A percentile compares a stretch with the other conserved stretches of the same genome.
phyloP scores from a whole-genome alignment of 2,888 invertebrate genomes.

The Carpatolechia fugitivella region DNA sequence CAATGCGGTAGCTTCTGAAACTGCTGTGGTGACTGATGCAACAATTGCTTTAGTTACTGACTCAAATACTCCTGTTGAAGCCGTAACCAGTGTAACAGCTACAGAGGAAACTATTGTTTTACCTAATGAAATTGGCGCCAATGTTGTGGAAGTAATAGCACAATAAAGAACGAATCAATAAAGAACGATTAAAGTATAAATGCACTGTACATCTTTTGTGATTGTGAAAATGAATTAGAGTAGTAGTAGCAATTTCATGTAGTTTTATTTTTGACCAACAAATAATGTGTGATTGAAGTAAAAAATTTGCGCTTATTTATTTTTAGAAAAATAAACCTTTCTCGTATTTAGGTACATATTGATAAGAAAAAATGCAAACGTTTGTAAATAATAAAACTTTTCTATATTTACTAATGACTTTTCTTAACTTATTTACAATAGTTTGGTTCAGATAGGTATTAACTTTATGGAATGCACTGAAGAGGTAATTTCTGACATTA shows the following conservation, averaged over 20 bases:
- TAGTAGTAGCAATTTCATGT: not conserved
- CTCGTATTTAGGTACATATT: not conserved
- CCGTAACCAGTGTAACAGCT: conserved; percentile 9
- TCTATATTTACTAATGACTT: conserved; percentile 63
- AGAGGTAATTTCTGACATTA: conserved; percentile 65
- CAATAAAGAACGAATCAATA: conserved; percentile 33
- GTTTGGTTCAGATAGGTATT: conserved; percentile 69
- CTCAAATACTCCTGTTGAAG: conserved; percentile 18
- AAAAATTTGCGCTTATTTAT: not conserved
- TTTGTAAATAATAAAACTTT: conserved; percentile 18
- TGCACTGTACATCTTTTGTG: not conserved
- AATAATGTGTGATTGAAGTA: not conserved
- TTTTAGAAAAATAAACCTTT: not conserved
- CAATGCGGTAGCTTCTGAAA: not conserved
- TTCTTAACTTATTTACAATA: conserved; percentile 58
- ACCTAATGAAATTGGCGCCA: conserved; percentile 51
- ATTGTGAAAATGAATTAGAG: not conserved
- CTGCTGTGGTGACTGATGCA: not conserved
- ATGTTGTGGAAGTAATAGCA: conserved; percentile 51
- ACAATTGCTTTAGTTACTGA: too few species aligned
- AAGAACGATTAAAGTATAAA: not conserved
- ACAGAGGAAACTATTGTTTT: conserved; percentile 27
- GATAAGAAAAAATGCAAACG: not conserved
- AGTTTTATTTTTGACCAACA: conserved; percentile 9
- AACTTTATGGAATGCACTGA: conserved; percentile 62